Base-by-base conservation (phyloP, 2,888 invertebrate species). In the Archaeoteleia sp. region DNA sequence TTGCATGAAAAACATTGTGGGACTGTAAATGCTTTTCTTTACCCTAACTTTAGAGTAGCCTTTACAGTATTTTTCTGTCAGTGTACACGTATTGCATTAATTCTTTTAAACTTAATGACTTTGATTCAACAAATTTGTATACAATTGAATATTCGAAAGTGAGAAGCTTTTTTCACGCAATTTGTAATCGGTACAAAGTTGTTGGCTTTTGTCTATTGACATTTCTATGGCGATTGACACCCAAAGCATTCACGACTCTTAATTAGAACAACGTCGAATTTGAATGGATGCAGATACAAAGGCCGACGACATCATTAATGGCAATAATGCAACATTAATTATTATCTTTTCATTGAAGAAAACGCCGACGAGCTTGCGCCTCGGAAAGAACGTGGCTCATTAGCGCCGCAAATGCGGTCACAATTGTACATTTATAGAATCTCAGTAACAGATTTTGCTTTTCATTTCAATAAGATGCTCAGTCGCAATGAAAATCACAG, bases 341-440 rank as follows among this genome's bases (percentile, higher is more conserved):
- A 42, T 42, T 42, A 14, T 46, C 20, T 32, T 34, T 29, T 17
- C 9, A 46, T 10, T 32, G 1, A 17, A 20, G 12, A 5, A 25
- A 54, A 42, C 10, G 12, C 15, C 34, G 23, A 34, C 35, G 35
- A 32, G 34, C 7, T 8, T 2, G 27, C 14, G 23, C 34, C 6
- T 54, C 37, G 23, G 12, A 53, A 34, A 34, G 42, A 54, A 54
- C 32, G 42, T 34, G 2, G 27, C 43, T 54, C 43, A 54, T 54
- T 54, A 54, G 35, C 32, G 42, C 3, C 14, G 27, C 3, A 8
- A 13, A 13, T 27, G 5, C 23, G 13, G 23, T n/a, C 23, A 35
- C 54, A 34, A 14, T 35, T 34, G 9, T n/a, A 43, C 34, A 27
- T 14, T 25, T 34, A n/a, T n/a, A 27, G 3, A 27, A 42, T 43